Evolutionary conservation across 2,113 vertebrate genomes (phyloP).

Genomic region (Galemys pyrenaicus): DNA sequence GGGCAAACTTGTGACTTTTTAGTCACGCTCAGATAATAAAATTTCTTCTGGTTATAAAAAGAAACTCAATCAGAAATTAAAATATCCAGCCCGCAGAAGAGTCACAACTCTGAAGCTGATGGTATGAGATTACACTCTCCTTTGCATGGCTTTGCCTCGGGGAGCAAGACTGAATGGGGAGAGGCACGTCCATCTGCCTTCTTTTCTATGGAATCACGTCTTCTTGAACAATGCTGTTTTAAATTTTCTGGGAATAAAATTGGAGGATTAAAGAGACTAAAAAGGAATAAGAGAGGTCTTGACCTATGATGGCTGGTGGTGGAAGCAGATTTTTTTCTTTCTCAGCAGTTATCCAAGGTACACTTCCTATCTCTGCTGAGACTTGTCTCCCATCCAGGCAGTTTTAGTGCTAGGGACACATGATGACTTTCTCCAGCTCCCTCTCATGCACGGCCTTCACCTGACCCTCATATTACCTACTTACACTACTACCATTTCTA

Average conservation of each 20-base stretch:
- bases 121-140: background rate
- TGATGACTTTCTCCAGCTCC: background rate
- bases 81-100: background rate
- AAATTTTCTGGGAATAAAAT: background rate
- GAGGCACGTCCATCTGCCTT: background rate
- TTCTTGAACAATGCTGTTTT: background rate
- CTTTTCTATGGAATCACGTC: background rate
- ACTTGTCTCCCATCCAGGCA: background rate
- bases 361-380: background rate
- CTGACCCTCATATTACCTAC: no score
- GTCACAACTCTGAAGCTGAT: background rate
- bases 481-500: background rate
- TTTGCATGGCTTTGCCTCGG: background rate
- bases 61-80: constrained; percentile 29
- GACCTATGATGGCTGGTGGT: background rate
- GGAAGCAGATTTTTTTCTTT: background rate
- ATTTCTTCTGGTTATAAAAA: background rate
- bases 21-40: background rate
- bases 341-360: background rate
- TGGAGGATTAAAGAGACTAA: background rate
- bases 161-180: background rate
- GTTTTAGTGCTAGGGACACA: background rate
- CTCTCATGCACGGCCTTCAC: background rate
- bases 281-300: background rate
- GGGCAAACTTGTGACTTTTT: background rate